These are phyloP conservation scores for Caenorhabditis panamensis DNA, from an alignment of 2,888 invertebrate genomes.

Conservation along the genomic window DNA sequence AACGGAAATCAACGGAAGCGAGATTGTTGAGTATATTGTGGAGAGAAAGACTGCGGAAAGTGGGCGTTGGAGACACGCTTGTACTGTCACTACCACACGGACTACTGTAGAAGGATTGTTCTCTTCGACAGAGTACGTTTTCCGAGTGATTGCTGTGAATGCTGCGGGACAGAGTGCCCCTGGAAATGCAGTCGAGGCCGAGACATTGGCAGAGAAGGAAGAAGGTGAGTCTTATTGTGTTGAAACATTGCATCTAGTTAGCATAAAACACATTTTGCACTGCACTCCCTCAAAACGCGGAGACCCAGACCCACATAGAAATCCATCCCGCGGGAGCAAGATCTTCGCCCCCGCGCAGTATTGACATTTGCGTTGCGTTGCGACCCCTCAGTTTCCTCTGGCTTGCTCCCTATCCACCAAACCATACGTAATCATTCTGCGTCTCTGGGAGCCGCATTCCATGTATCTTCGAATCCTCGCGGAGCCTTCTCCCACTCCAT, in stretches of 20 bases:
- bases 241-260: background rate
- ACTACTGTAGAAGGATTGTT: conserved; percentile 64
- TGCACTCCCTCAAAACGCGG: background rate
- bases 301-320: conserved; percentile 7
- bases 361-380: conserved; percentile 44
- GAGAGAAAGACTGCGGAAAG: conserved; percentile 68
- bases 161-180: conserved; percentile 61
- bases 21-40: conserved; percentile 64
- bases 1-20: conserved; percentile 45
- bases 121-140: conserved; percentile 69
- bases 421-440: conserved; percentile 58
- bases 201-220: conserved; percentile 40
- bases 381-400: conserved; percentile 5
- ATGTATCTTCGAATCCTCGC: conserved; percentile 29
- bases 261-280: background rate
- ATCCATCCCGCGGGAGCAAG: conserved; percentile 23
- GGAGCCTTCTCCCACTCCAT: conserved; percentile 36
- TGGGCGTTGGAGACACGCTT: conserved; percentile 67
- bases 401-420: conserved; percentile 26
- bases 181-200: conserved; percentile 63
- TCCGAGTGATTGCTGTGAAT: conserved; percentile 70
- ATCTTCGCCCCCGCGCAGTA: conserved; percentile 57
- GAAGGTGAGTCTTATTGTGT: conserved; percentile 26
- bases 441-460: conserved; percentile 31
- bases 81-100: conserved; percentile 37